Evolutionary conservation across 2,797 vertebrate genomes (phyloP), one percentile per base, ranked within the genome.

Genomic region (Sebastes variabilis): DNA sequence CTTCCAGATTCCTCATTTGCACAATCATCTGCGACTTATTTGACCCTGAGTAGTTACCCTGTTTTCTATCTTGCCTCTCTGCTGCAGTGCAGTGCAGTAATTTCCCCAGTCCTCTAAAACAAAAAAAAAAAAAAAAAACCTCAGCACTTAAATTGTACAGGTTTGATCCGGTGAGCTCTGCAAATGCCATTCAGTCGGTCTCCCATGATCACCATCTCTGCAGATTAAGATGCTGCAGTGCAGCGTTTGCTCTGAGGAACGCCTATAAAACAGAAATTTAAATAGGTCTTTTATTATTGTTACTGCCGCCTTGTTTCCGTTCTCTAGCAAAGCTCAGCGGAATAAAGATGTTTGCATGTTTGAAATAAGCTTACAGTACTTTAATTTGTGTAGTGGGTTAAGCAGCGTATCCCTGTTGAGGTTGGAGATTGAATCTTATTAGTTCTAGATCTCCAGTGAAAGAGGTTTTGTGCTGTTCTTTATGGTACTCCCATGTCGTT

Each of bases 231-330:
- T 81, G 74, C 74, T 85, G 81, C 88, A 77, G 70, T 81, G 76
- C 83, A 75, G 79, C 34, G 27, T 75, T 84, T 65, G 72, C 68
- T 76, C 38, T 27, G 60, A 68, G 68, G 38, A 81, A 61, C 2
- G 30, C 70, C 64, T 54, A 52, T 55, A 25, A 82, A 88, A 84
- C 64, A 60, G 60, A 87, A 76, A 82, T 87, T 75, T 72, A 83
- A 88, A 81, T 49, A 46, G 75, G 29, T 58, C 73, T 74, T 85
- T 88, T 78, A 85, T 89, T 81, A 81, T 80, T 88, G 82, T 87
- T 82, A 59, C 77, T 60, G 72, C 66, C 30, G 56, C 75, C 75
- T 76, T 77, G 61, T 87, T 85, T 83, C 29, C 11, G 6, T 68
- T 84, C 55, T 71, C 67, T 5, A 61, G 62, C 60, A 64, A 74